These are phyloP conservation scores for Diuraphis noxia DNA, from an alignment of 1,140 invertebrate species.

Conservation along the genomic window DNA sequence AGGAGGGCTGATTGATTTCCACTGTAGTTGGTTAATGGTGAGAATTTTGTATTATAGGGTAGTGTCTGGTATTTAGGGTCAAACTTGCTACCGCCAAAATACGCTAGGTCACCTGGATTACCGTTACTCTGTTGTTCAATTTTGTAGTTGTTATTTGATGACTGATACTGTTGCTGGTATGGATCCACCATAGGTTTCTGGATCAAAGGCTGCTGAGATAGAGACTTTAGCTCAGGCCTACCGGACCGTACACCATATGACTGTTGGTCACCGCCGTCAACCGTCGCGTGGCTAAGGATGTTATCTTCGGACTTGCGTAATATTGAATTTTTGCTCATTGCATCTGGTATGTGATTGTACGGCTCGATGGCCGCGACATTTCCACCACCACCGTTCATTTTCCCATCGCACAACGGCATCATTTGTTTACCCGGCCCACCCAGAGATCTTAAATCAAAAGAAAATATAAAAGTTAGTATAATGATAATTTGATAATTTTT, in stretches of 20 bases:
- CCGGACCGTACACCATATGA: slow-evolving; percentile 57
- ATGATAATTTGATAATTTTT: neutral
- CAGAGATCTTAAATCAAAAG: neutral
- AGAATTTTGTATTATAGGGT: slow-evolving; percentile 71
- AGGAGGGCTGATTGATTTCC: neutral
- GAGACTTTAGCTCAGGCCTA: neutral
- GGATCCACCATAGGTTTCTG: neutral
- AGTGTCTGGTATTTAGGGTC: slow-evolving; percentile 93
- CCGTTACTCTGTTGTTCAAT: slow-evolving; percentile 52
- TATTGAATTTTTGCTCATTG: slow-evolving; percentile 25
- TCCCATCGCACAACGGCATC: slow-evolving; percentile 29
- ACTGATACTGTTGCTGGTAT: slow-evolving; percentile 57
- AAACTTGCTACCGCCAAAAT: slow-evolving; percentile 73
- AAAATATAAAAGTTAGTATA: neutral
- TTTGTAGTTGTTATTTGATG: slow-evolving; percentile 54
- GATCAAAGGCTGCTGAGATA: slow-evolving; percentile 30
- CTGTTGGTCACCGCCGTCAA: slow-evolving; percentile 58
- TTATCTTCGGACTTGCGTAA: slow-evolving; percentile 58
- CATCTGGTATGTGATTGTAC: slow-evolving; percentile 51
- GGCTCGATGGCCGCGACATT: slow-evolving; percentile 53
- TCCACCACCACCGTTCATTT: slow-evolving; percentile 34
- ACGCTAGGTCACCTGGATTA: slow-evolving; percentile 58
- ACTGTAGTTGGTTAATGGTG: slow-evolving; percentile 23
- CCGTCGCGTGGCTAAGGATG: slow-evolving; percentile 59
- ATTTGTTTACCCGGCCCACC: slow-evolving; percentile 22